Evolutionary conservation across 2,888 invertebrate genomes (phyloP), one percentile per base, ranked within the genome.

Genomic region (Epiblema foenella): DNA sequence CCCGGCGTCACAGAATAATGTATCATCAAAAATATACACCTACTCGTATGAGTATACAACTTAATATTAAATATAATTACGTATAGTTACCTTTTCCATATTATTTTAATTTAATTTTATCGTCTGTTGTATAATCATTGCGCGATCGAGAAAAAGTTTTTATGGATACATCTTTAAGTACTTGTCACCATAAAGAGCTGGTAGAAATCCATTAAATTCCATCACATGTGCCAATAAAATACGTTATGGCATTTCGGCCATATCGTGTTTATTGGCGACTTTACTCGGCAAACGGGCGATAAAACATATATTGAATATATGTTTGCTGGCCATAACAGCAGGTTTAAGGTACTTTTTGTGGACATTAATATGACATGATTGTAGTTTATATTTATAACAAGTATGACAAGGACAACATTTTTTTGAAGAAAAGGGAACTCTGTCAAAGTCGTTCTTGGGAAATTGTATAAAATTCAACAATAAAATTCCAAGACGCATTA

Each of bases 161-260:
- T 9, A 56, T 56, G 12, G 54, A 29, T 29, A 56, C 54, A 5
- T 56, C 54, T 29, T 54, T n/a, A 64, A 64, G 52, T 20, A 63
- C 52, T 63, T 64, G 63, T 64, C 12, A 33, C 18, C 63, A 52
- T 64, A 39, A 64, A 64, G n/a, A 39, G 52, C 18, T 63, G n/a
- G 17, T 62, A 5, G 29, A 29, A 51, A 20, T 12, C 52, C 46
- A 64, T 64, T 52, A 64, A 64, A 52, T 64, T 63, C 52, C 63
- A 64, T 52, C 63, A 64, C 63, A 51, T 51, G 1, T n/a, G 9
- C 29, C 60, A 62, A 62, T 62, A 62, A 62, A n/a, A 49, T 49
- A 62, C 17, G 33, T 33, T 49, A 62, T 12, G 37, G 39, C 63
- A 37, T 52, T 52, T 52, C 39, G 37, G 63, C 52, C 39, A 52